Evolutionary conservation across 2,797 vertebrate genomes (phyloP).

Genomic region (Hydrophis major): DNA sequence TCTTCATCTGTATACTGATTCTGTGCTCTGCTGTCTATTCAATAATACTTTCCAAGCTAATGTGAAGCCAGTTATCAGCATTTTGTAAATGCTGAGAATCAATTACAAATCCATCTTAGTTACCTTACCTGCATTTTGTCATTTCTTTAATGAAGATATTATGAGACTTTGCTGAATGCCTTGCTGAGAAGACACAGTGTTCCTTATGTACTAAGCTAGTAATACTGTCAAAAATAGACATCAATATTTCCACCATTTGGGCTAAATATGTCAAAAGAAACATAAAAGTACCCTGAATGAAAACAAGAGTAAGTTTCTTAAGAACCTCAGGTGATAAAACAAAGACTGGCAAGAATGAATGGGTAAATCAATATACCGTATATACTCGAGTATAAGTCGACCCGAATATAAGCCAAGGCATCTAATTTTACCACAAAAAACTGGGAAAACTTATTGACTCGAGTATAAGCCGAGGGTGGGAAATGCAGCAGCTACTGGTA

Average conservation of each 20-base stretch:
- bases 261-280: neutral
- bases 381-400: too few species aligned
- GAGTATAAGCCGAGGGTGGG: too few species aligned
- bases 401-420: too few species aligned
- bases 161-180: neutral
- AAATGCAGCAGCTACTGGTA: too few species aligned
- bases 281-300: neutral
- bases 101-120: neutral
- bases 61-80: neutral
- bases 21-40: neutral
- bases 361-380: neutral
- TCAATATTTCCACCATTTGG: neutral
- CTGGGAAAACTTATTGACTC: too few species aligned
- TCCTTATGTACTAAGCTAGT: neutral
- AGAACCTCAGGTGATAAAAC: neutral
- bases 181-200: neutral
- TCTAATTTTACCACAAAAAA: too few species aligned
- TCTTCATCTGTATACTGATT: neutral
- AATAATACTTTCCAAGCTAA: neutral
- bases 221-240: neutral
- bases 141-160: neutral
- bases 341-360: neutral
- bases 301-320: neutral
- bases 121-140: neutral
- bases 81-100: neutral